Base-by-base conservation (phyloP, 1,140 invertebrate genomes). In the Drosophila ficusphila region DNA sequence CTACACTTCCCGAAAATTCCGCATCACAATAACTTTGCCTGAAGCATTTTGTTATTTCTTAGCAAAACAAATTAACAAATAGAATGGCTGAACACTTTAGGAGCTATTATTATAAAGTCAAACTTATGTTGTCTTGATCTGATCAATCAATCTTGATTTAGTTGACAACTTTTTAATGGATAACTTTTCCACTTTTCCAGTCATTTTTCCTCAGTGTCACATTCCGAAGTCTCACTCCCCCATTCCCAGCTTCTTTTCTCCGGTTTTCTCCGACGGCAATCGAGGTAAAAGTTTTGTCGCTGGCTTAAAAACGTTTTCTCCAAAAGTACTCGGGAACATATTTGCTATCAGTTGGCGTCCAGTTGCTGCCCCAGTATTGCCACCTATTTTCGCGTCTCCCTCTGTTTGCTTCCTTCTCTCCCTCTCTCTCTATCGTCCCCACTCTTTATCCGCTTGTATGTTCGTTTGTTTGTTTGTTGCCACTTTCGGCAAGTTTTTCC, bases 311-410 rank as follows among this genome's bases (percentile, higher is more conserved):
- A 81, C 76, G 67, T 81, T 74, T 79, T 68, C 77, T 79, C 62
- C 51, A 39, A 79, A 82, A 86, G 82, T 88, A 86, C 82, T 86
- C 82, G 77, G 71, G 73, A 88, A 86, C 82, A 86, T 86, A 88
- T 86, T 86, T 86, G 81, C 81, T 88, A 88, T 88, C 82, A 81
- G 82, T 82, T 81, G 77, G 77, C 81, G 82, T 88, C 81, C 82
- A 88, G 82, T 88, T 86, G 82, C 60, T 86, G 82, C 62, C 61
- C 18, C 38, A 33, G 62, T 18, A 51, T 60, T 29, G 25, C 12
- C 36, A n/a, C 27, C 23, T 25, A 7, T 7, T 12, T 16, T 19
- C 46, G 46, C 38, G 25, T 14, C 46, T 72, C 33, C 21, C 36
- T 34, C 29, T 29, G 44, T 21, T 44, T 44, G 38, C 27, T 39